Conservation (phyloP, 2,113 vertebrate species). For the Strix aluco region DNA sequence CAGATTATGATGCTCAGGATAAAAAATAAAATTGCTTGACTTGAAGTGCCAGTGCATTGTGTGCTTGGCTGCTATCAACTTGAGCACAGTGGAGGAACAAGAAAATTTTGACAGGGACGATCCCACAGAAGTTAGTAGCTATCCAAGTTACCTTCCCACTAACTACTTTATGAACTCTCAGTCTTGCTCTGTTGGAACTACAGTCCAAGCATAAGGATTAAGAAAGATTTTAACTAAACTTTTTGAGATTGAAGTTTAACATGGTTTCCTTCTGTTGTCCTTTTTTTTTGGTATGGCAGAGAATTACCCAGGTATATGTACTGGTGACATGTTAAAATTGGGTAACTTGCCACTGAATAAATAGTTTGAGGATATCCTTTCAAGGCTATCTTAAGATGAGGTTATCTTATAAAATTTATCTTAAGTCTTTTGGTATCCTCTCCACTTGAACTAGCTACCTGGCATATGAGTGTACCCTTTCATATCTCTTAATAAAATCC, state of each 20-base stretch:
- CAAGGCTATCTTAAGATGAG: neutral
- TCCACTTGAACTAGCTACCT: neutral
- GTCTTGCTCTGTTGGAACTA: neutral
- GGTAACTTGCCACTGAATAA: neutral
- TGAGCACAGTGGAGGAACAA: neutral
- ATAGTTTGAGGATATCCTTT: neutral
- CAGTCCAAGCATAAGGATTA: neutral
- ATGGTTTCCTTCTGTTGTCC: neutral
- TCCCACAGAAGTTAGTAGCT: neutral
- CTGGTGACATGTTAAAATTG: neutral
- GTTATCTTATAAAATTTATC: neutral
- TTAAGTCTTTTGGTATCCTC: neutral
- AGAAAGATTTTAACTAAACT: neutral
- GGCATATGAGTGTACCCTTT: neutral
- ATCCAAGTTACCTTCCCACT: neutral
- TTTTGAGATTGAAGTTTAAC: neutral
- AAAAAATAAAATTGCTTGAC: neutral
- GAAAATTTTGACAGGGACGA: neutral
- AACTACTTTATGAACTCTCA: neutral
- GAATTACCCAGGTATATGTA: neutral
- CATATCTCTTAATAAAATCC: neutral
- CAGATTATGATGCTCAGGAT: neutral
- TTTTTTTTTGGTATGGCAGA: neutral
- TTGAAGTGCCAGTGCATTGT: neutral
- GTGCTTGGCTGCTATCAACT: neutral